Evolutionary conservation across 2,113 vertebrate species (phyloP), one percentile per base, ranked within the genome.

Genomic region (Lophura nycthemera): DNA sequence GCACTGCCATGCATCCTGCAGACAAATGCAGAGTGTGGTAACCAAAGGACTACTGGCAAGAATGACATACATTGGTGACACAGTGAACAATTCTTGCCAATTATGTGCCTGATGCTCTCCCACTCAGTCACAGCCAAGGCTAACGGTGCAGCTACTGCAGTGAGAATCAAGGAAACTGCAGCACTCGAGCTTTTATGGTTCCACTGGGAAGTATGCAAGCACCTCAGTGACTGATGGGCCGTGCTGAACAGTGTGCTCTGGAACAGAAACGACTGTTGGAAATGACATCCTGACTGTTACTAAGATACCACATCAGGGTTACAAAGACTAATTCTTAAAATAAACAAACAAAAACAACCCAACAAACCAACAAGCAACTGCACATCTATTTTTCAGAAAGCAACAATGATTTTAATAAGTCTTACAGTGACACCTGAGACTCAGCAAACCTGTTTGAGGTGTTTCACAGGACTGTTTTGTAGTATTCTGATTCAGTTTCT

Each of bases 21-120:
- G 96, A 97, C 96, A 99, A 98, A 69, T 99, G 99, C 95, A 97
- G 98, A 10, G 98, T 99, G 84, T 99, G 99, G 99, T 99, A 98
- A 96, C 97, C 90, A 4, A 36, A 84, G 65, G 16, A 70, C 24
- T 71, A 4, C 11, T 17, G 73, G 24, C 6, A 9, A 27, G 77
- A n/a, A 3, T 0, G 27, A 36, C 20, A 2, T 34, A 0, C 63
- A 90, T 65, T 63, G 93, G 77, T 38, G 89, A 86, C 79, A n/a
- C 91, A 50, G 29, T 74, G 1, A 45, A 21, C 34, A 7, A 52
- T 70, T 79, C 11, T 38, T 65, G 92, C 96, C 93, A 67, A 34
- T 3, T 27, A 67, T 1, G 84, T 95, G 96, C 93, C 96, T 91
- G 89, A n/a, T 8, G 85, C 42, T 50, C 70, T 85, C 90, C 90